A percentile compares a stretch with the other conserved stretches of the same genome.
phyloP scores from a whole-genome alignment of 2,888 invertebrate genomes.

The Strigamia maritima region DNA sequence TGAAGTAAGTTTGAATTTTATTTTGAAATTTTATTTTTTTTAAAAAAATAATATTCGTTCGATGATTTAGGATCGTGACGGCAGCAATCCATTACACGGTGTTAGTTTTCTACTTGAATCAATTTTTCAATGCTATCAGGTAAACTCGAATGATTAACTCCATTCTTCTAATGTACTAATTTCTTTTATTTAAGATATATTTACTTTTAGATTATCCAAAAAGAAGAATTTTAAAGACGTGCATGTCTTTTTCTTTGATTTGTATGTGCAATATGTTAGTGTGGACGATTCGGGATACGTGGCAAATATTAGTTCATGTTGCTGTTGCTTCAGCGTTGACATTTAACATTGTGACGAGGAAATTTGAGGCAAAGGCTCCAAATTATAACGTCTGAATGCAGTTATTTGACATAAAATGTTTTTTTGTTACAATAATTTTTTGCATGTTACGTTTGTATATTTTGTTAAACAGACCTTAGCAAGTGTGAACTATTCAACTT shows the following conservation, averaged over 20 bases:
- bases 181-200: constrained; percentile 40
- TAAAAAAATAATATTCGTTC: too few relatives aligned
- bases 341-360: constrained; percentile 30
- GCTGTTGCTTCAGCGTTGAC: constrained; percentile 31
- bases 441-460: too few relatives aligned
- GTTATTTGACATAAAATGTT: not conserved
- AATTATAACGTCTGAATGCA: constrained; percentile 40
- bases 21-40: too few relatives aligned
- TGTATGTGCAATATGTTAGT: constrained; percentile 40
- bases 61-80: constrained; percentile 37
- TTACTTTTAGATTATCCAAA: constrained; percentile 22
- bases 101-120: constrained; percentile 39
- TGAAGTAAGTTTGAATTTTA: constrained; percentile 33
- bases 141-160: not conserved
- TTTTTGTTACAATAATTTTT: too few relatives aligned
- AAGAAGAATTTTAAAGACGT: constrained; percentile 12
- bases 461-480: too few relatives aligned
- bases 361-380: constrained; percentile 38
- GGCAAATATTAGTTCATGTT: constrained; percentile 40
- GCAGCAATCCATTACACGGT: constrained; percentile 37
- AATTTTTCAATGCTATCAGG: constrained; percentile 37
- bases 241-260: constrained; percentile 4
- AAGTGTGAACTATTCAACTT: not conserved
- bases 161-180: not conserved
- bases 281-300: constrained; percentile 39